phyloP scores from a whole-genome alignment of 2,888 invertebrate species.

The Drosophila kambysellisi region DNA sequence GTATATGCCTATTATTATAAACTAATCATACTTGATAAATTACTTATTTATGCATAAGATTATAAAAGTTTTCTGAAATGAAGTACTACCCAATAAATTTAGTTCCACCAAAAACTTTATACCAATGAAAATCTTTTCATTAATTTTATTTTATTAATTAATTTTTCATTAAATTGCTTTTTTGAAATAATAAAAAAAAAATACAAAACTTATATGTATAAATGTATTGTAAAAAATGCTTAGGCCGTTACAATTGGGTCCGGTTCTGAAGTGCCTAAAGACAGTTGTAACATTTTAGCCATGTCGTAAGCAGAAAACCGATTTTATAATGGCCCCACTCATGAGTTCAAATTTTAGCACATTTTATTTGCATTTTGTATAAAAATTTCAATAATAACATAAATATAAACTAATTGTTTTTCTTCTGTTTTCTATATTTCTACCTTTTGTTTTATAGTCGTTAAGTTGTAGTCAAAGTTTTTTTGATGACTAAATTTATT shows the following conservation, averaged over 20 bases:
- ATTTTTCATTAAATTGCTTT: constrained; percentile 78
- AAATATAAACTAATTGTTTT: constrained; percentile 17
- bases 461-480: constrained; percentile 76
- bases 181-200: constrained; percentile 48
- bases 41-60: constrained; percentile 69
- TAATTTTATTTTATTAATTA: constrained; percentile 77
- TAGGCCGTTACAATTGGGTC: constrained; percentile 77
- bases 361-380: constrained; percentile 69
- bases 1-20: constrained; percentile 54
- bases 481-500: constrained; percentile 84
- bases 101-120: constrained; percentile 85
- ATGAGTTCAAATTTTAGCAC: constrained; percentile 61
- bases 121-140: constrained; percentile 82
- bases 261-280: constrained; percentile 65
- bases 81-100: constrained; percentile 87
- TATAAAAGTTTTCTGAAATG: constrained; percentile 75
- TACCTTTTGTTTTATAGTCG: constrained; percentile 38
- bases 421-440: constrained; percentile 34
- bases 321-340: constrained; percentile 82
- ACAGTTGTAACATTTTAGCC: constrained; percentile 71
- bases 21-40: constrained; percentile 52
- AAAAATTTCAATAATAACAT: constrained; percentile 36
- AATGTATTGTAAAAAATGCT: constrained; percentile 47
- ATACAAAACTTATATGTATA: constrained; percentile 43
- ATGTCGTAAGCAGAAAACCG: constrained; percentile 75